These are phyloP conservation scores for Ceratoteleas bidentatus DNA, from an alignment of 1,140 invertebrate species.

Conservation along the genomic window DNA sequence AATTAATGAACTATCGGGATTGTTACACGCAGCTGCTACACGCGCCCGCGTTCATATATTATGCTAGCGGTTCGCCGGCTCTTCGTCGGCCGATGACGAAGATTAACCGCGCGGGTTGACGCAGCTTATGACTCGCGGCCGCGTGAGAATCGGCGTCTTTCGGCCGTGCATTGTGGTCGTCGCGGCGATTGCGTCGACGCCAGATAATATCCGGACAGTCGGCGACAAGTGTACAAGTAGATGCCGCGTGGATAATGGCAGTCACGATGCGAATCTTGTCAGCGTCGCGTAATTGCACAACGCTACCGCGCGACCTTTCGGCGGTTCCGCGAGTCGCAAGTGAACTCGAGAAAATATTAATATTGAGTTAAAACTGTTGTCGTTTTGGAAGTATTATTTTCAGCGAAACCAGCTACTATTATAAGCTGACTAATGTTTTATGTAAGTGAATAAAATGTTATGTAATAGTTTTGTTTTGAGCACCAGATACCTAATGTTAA, in stretches of 20 bases:
- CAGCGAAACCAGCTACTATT: too few relatives aligned
- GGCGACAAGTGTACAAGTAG: constrained; percentile 70
- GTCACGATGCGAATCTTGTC: constrained; percentile 74
- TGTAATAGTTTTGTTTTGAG: too few relatives aligned
- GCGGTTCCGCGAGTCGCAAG: constrained; percentile 32
- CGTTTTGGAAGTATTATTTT: too few relatives aligned
- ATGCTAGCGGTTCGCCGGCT: background rate
- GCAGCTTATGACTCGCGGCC: background rate
- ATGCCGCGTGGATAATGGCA: constrained; percentile 73
- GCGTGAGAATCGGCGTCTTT: too few relatives aligned
- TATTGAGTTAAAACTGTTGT: constrained; percentile 20
- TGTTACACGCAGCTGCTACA: constrained; percentile 35
- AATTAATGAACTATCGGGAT: constrained; percentile 54
- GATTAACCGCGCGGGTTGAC: constrained; percentile 19
- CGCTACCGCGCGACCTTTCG: constrained; percentile 35
- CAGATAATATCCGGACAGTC: constrained; percentile 60
- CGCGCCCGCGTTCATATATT: constrained; percentile 22
- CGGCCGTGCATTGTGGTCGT: background rate
- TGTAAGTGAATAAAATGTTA: too few relatives aligned
- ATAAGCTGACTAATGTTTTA: too few relatives aligned
- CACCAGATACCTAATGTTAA: too few relatives aligned
- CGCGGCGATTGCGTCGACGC: constrained; percentile 31
- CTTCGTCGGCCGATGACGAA: constrained; percentile 7
- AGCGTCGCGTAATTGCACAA: constrained; percentile 73
- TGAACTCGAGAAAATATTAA: constrained; percentile 7